These are phyloP conservation scores for Tyto alba DNA, from an alignment of 2,113 vertebrate species.

Conservation along the genomic window DNA sequence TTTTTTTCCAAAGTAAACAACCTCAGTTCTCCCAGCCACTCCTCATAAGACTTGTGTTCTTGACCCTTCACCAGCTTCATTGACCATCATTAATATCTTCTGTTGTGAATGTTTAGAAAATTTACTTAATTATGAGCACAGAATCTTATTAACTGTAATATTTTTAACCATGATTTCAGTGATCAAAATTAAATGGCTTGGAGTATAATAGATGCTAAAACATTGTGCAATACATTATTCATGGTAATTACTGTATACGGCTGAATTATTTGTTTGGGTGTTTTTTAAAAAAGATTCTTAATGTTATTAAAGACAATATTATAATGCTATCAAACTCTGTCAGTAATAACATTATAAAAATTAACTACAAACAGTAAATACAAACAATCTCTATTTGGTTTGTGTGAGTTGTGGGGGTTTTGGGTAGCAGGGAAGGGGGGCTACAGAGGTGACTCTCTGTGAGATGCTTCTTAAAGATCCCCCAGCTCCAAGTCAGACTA, in stretches of 20 bases:
- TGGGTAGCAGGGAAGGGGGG: too few species aligned
- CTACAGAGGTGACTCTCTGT: too few species aligned
- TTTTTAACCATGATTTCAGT: background rate
- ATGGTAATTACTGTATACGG: background rate
- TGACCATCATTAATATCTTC: background rate
- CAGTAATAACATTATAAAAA: background rate
- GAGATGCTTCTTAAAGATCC: too few species aligned
- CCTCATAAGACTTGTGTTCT: background rate
- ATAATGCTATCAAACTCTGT: background rate
- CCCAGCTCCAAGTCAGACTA: too few species aligned
- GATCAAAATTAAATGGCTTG: background rate
- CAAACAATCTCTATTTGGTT: too few species aligned
- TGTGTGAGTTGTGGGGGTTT: too few species aligned
- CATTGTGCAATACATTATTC: background rate
- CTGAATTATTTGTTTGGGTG: background rate
- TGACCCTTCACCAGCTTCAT: background rate
- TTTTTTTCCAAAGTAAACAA: too few species aligned
- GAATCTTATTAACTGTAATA: background rate
- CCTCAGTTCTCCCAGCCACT: too few species aligned
- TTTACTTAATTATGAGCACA: background rate
- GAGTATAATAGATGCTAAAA: background rate
- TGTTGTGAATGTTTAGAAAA: background rate
- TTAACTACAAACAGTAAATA: background rate
- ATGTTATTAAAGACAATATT: background rate
- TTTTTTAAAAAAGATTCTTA: background rate